These are phyloP conservation scores for Coccyzus lansbergi DNA, from an alignment of 2,797 vertebrate genomes.

Conservation along the genomic window DNA sequence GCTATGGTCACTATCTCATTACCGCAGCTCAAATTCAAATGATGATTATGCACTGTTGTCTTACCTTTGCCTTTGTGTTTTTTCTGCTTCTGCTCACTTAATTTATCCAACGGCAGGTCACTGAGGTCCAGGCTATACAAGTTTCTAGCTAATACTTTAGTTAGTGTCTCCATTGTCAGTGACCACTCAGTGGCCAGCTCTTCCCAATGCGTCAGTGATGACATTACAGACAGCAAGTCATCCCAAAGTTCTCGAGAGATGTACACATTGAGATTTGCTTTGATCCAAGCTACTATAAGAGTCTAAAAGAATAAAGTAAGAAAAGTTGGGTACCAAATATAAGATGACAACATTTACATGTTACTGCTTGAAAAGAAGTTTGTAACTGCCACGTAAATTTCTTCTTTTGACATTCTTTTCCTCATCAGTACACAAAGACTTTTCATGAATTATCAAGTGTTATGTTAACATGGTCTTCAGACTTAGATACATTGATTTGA, in stretches of 20 bases:
- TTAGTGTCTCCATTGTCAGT: slow-evolving; percentile 98
- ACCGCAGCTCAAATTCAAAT: background rate
- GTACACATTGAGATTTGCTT: slow-evolving; percentile 97
- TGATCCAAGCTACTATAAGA: slow-evolving; percentile 99
- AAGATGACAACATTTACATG: background rate
- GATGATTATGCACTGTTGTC: background rate
- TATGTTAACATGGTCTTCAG: background rate
- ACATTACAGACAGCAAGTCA: slow-evolving; percentile 93
- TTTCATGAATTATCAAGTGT: background rate
- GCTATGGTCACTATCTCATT: background rate
- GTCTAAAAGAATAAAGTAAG: slow-evolving; percentile 82
- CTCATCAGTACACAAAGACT: background rate
- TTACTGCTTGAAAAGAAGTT: background rate
- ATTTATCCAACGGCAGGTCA: slow-evolving; percentile 95
- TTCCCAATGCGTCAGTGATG: slow-evolving; percentile 97
- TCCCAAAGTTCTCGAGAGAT: slow-evolving; percentile 98
- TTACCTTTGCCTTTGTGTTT: slow-evolving; percentile 99
- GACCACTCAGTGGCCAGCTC: slow-evolving; percentile 99
- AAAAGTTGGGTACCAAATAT: background rate
- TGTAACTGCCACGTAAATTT: background rate
- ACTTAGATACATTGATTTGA: background rate
- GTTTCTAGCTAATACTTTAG: slow-evolving; percentile 97
- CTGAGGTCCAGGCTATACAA: slow-evolving; percentile 95
- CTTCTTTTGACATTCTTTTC: background rate
- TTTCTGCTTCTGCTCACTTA: slow-evolving; percentile 99